Conservation (phyloP, 2,888 invertebrate genomes). For the Linnaemya tessellans region DNA sequence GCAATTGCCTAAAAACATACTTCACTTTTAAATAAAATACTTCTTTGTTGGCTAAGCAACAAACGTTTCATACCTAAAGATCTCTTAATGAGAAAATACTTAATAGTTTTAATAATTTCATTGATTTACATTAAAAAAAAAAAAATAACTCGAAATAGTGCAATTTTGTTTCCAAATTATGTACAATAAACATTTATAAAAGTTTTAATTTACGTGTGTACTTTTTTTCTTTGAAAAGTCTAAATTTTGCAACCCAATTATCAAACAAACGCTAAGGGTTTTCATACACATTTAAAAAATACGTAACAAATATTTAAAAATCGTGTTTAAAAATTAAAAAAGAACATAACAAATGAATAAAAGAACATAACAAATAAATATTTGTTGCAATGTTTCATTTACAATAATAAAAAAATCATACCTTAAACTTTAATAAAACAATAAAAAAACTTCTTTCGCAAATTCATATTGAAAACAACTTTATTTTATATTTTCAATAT, state of each 20-base stretch:
- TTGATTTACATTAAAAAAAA: conserved; percentile 7
- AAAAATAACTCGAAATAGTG: conserved; percentile 39
- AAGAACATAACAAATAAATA: not conserved
- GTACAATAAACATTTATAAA: conserved; percentile 24
- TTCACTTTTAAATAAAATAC: conserved; percentile 33
- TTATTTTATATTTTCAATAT: too few relatives aligned
- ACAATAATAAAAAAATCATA: too few relatives aligned
- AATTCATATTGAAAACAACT: too few relatives aligned
- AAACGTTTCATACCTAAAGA: conserved; percentile 24
- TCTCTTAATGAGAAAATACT: not conserved
- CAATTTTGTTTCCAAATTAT: conserved; percentile 43
- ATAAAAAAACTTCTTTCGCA: too few relatives aligned
- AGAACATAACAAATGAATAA: not conserved
- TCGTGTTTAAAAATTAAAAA: not conserved
- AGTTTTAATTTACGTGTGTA: conserved; percentile 46
- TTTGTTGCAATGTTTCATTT: not conserved
- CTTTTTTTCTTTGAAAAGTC: not conserved
- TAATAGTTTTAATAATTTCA: conserved; percentile 8
- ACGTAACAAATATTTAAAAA: not conserved
- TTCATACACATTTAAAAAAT: not conserved
- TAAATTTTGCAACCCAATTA: conserved; percentile 9
- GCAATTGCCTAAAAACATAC: conserved; percentile 3
- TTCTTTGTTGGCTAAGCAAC: not conserved
- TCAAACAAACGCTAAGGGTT: not conserved
- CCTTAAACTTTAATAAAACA: too few relatives aligned